phyloP scores from a whole-genome alignment of 2,113 vertebrate genomes.

The Chunga burmeisteri region DNA sequence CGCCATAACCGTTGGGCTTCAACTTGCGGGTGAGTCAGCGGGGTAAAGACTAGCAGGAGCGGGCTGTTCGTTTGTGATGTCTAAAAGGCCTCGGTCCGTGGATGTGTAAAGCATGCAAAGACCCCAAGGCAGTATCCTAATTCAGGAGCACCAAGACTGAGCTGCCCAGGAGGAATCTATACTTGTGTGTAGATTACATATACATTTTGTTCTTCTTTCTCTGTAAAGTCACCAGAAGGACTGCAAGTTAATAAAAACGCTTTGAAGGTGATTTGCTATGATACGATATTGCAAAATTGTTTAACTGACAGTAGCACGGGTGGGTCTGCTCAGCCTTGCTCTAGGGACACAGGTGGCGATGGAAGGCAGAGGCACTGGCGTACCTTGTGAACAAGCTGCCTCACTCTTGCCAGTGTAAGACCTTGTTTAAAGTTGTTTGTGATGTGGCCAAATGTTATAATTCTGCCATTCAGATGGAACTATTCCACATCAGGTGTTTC shows the following conservation, averaged over 20 bases:
- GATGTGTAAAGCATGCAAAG: neutral
- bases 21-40: neutral
- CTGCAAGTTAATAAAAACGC: neutral
- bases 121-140: accelerated
- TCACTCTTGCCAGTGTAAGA: neutral
- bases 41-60: neutral
- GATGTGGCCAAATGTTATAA: neutral
- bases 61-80: neutral
- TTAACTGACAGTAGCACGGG: neutral
- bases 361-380: neutral
- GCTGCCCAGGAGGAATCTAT: neutral
- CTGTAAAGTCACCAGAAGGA: neutral
- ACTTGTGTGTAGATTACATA: neutral
- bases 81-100: neutral
- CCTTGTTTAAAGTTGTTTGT: neutral
- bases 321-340: neutral
- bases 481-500: constrained; percentile 13
- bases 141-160: neutral
- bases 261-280: neutral
- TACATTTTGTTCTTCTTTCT: neutral
- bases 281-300: neutral
- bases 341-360: accelerated
- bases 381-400: neutral
- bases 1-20: neutral
- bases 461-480: neutral